A percentile compares a stretch with the other conserved stretches of the same genome.
Evolutionary conservation across 1,140 invertebrate genomes (phyloP).

Genomic region (Homarus americanus): DNA sequence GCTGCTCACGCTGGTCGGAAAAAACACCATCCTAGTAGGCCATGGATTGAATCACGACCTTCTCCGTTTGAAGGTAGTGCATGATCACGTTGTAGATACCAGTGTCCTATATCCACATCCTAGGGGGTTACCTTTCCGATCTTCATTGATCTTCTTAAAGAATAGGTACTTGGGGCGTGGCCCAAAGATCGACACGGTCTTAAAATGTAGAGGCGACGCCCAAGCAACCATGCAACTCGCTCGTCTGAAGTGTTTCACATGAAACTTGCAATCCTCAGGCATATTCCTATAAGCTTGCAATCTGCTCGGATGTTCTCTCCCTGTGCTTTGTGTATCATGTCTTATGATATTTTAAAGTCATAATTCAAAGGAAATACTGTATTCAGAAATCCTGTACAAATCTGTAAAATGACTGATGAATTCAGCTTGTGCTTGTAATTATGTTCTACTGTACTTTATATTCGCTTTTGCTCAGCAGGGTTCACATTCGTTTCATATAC

Average conservation of each 20-base stretch:
- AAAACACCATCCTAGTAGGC: constrained; percentile 81
- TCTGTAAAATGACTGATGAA: no score
- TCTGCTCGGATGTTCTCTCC: no score
- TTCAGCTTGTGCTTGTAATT: no score
- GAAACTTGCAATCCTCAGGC: background rate
- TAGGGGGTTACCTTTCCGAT: background rate
- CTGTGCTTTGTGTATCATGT: no score
- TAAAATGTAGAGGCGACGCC: constrained; percentile 20
- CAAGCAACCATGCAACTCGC: constrained; percentile 22
- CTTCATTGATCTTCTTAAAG: constrained; percentile 81
- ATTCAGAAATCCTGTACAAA: no score
- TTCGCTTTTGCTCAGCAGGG: no score
- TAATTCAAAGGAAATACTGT: no score
- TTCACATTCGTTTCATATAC: no score
- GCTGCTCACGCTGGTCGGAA: constrained; percentile 79
- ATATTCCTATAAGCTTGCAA: background rate
- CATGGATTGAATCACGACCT: constrained; percentile 83
- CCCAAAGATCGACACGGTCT: background rate
- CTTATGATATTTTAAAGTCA: no score
- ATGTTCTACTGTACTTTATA: no score
- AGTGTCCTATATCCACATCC: constrained; percentile 81
- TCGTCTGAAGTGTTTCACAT: background rate
- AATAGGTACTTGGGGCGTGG: background rate
- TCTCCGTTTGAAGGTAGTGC: constrained; percentile 84
- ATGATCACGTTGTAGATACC: constrained; percentile 94